phyloP scores from a whole-genome alignment of 2,797 vertebrate genomes.

The Crocodylus rhombifer region DNA sequence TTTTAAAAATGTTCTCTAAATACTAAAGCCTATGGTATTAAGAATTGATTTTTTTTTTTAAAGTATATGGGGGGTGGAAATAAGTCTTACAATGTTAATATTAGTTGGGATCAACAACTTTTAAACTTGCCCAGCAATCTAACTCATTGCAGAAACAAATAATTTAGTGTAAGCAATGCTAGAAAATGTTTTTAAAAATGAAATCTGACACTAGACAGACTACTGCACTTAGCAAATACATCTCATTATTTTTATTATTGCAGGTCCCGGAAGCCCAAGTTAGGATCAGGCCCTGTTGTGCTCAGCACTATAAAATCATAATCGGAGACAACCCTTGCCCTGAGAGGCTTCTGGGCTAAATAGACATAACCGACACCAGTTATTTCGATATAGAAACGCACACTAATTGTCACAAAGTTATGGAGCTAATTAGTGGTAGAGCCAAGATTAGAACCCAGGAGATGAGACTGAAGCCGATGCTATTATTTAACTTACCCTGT shows the following conservation, averaged over 20 bases:
- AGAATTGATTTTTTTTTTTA: neutral
- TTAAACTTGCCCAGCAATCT: neutral
- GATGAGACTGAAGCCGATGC: neutral
- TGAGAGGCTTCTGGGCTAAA: neutral
- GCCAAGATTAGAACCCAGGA: neutral
- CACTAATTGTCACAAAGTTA: neutral
- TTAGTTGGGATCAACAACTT: neutral
- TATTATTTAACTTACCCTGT: neutral
- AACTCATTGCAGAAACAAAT: neutral
- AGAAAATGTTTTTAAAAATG: neutral
- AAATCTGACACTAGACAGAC: neutral
- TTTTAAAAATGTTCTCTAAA: slow-evolving; percentile 36
- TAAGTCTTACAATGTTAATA: neutral
- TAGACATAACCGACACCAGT: neutral
- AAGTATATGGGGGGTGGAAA: no score
- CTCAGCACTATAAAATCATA: neutral
- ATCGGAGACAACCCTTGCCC: neutral
- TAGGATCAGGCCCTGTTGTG: neutral
- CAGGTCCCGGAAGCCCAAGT: neutral
- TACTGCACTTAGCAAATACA: neutral
- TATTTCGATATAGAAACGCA: neutral
- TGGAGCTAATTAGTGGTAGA: neutral
- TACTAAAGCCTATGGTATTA: slow-evolving; percentile 12
- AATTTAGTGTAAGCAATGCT: neutral
- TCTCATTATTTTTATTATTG: neutral